Conservation (phyloP, 2,797 vertebrate genomes). For the Ispidina lecontei region DNA sequence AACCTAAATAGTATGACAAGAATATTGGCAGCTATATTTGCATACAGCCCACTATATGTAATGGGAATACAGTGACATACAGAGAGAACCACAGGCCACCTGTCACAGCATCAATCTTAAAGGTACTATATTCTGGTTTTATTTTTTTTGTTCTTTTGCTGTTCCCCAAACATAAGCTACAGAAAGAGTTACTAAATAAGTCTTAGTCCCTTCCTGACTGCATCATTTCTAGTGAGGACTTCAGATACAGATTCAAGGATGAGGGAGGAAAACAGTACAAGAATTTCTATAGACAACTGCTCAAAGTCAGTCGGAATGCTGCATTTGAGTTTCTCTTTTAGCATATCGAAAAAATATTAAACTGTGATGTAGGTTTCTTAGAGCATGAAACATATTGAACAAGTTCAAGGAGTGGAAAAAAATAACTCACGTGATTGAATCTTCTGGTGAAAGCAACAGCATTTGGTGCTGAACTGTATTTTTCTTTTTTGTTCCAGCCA, state of each 20-base stretch:
- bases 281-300: not conserved
- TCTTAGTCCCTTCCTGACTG: not conserved
- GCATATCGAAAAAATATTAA: not conserved
- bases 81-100: not conserved
- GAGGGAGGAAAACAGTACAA: not conserved
- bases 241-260: not conserved
- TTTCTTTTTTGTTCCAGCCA: constrained; percentile 99
- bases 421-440: constrained; percentile 94
- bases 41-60: not conserved
- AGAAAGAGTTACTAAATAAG: not conserved
- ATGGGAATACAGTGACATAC: not conserved
- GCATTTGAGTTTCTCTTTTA: not conserved
- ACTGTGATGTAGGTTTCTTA: not conserved
- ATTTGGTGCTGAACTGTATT: constrained; percentile 96
- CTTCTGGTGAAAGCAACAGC: constrained; percentile 98
- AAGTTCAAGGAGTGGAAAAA: not conserved
- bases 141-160: not conserved
- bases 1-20: not conserved
- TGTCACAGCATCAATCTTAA: not conserved
- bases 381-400: not conserved
- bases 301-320: not conserved
- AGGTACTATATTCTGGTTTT: not conserved
- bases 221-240: not conserved
- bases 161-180: not conserved
- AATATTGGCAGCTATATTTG: not conserved